A percentile compares a stretch with the other conserved stretches of the same genome.
These are phyloP conservation scores for Antheraea yamamai DNA, from an alignment of 2,888 invertebrate species.

Conservation along the genomic window DNA sequence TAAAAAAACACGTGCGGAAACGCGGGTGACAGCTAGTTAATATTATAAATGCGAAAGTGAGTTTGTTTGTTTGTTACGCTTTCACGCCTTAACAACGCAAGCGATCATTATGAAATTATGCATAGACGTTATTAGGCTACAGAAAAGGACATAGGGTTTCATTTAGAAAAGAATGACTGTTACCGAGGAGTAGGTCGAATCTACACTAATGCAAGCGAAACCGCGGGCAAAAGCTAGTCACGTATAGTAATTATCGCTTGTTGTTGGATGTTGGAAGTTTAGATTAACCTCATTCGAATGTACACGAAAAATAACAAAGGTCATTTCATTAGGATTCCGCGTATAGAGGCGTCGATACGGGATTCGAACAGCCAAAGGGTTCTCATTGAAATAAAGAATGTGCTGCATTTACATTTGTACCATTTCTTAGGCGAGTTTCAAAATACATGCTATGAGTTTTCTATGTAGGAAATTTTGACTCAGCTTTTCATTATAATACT, in stretches of 20 bases:
- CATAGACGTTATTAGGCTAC: too few relatives aligned
- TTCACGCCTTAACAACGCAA: too few relatives aligned
- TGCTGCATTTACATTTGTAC: constrained; percentile 20
- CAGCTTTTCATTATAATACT: not conserved
- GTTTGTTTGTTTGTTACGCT: too few relatives aligned
- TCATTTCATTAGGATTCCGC: constrained; percentile 33
- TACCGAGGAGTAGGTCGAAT: too few relatives aligned
- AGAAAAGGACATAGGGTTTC: too few relatives aligned
- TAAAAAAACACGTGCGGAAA: too few relatives aligned
- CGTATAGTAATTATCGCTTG: not conserved
- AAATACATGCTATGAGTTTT: not conserved
- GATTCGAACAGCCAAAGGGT: constrained; percentile 20
- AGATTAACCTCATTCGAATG: not conserved
- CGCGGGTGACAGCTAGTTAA: too few relatives aligned
- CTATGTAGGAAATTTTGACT: not conserved
- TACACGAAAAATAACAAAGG: constrained; percentile 16
- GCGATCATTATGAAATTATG: too few relatives aligned
- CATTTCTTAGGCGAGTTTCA: not conserved
- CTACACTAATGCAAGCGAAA: too few relatives aligned
- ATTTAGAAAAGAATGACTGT: too few relatives aligned
- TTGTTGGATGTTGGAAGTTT: not conserved
- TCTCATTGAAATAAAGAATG: constrained; percentile 27
- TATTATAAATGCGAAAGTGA: too few relatives aligned
- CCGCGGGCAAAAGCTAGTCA: too few relatives aligned
- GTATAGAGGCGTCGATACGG: constrained; percentile 29